Base-by-base conservation (phyloP, 2,888 invertebrate genomes). In the Plagiodera versicolora region DNA sequence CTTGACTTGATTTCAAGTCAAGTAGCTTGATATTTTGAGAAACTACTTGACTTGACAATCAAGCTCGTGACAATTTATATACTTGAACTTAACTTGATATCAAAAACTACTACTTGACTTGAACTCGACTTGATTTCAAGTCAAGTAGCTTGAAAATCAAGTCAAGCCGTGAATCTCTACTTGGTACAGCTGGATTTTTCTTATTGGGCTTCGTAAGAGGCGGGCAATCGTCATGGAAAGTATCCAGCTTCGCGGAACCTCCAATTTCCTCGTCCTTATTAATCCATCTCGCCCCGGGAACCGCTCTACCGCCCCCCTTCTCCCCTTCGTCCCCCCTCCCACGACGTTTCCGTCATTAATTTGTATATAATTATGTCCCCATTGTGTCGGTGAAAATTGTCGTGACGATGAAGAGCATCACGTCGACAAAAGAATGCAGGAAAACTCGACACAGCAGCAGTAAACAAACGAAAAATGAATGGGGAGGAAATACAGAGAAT, bases 331-430 rank as follows among this genome's bases (percentile, higher is more conserved):
- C 49, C 35, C 44, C 56, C 49, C n/a, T 4, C 30, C 44, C 44
- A 30, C 20, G 44, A 30, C 49, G 17, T 56, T 39, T 14, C 56
- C 57, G 54, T 63, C 63, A 51, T 57, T 63, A 63, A 63, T 63
- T 63, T 63, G 60, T 63, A 63, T 63, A 63, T 63, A 63, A 63
- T 63, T 63, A 63, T 60, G 63, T 60, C 53, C 50, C 63, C 57
- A 63, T 63, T 63, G 63, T 63, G 57, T 24, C 17, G 50, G 59
- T 54, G 56, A 10, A 48, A 56, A 39, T 52, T 52, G 18, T 32
- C 32, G 32, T 32, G 32, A 32, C 32, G 32, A 19, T 46, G 50
- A 49, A 63, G 50, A 59, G 60, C 53, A 10, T 19, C 32, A 17
- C 14, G 1, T 32, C 54, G 5, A 58, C 55, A 58, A 48, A 58